These are phyloP conservation scores for Bambusicola thoracicus DNA, from an alignment of 2,113 vertebrate genomes.

Conservation along the genomic window DNA sequence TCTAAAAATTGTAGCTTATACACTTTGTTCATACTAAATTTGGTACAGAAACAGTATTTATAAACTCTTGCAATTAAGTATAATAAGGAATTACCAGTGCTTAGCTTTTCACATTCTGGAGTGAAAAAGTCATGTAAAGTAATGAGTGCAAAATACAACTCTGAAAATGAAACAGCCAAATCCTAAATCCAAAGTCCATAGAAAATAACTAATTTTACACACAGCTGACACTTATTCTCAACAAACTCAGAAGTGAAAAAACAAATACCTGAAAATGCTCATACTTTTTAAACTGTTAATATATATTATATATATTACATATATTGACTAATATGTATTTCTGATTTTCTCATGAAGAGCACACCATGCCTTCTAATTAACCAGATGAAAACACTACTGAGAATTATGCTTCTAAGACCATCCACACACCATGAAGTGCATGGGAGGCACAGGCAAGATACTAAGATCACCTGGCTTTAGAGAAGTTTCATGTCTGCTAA, in stretches of 20 bases:
- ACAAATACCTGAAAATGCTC: neutral
- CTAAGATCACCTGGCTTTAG: neutral
- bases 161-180: neutral
- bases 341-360: neutral
- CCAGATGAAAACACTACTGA: neutral
- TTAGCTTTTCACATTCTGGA: neutral
- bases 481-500: neutral
- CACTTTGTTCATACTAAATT: neutral
- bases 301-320: too few relatives aligned
- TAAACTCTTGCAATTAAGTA: neutral
- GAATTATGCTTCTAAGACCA: neutral
- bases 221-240: neutral
- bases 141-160: neutral
- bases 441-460: neutral
- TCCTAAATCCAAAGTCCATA: neutral
- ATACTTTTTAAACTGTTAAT: neutral
- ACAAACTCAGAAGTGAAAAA: neutral
- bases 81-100: neutral
- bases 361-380: neutral
- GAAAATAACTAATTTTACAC: neutral
- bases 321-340: too few relatives aligned
- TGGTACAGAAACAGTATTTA: neutral
- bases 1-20: neutral
- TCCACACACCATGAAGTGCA: neutral
- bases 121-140: neutral